phyloP scores from a whole-genome alignment of 2,797 vertebrate species.

The Notolabrus celidotus region DNA sequence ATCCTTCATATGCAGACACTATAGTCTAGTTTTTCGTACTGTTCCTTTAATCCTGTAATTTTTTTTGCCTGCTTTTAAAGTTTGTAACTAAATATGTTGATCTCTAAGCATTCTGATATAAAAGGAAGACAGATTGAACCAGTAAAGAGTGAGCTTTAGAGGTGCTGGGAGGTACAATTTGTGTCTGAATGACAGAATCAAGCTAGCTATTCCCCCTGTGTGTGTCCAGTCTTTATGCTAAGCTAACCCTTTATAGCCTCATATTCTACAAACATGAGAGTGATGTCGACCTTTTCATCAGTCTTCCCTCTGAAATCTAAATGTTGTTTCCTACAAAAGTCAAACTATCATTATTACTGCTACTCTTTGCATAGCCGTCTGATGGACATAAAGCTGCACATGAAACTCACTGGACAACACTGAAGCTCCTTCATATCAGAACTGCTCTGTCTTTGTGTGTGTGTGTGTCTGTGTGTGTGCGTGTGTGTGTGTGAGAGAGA shows the following conservation, averaged over 20 bases:
- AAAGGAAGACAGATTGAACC: not conserved
- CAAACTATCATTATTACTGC: not conserved
- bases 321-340: slow-evolving; percentile 7
- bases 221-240: slow-evolving; percentile 19
- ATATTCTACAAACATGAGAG: not conserved
- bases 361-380: slow-evolving; percentile 11
- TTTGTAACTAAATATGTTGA: no score
- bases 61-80: no score
- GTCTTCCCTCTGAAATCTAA: slow-evolving; percentile 1
- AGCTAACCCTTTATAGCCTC: not conserved
- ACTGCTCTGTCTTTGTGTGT: slow-evolving; percentile 21
- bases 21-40: no score
- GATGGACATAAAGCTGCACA: slow-evolving; percentile 45
- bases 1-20: no score
- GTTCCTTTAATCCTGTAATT: no score
- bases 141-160: no score
- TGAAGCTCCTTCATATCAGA: slow-evolving; percentile 56
- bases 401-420: slow-evolving; percentile 48
- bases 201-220: not conserved
- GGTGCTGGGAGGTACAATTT: not conserved
- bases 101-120: no score
- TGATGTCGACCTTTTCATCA: not conserved
- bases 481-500: slow-evolving; percentile 19
- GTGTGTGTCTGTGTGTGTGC: slow-evolving; percentile 5
- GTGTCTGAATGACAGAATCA: not conserved